A percentile compares a stretch with the other conserved stretches of the same genome.
Conservation (phyloP, 2,888 invertebrate species). For the Scelioninae gen. 1 region DNA sequence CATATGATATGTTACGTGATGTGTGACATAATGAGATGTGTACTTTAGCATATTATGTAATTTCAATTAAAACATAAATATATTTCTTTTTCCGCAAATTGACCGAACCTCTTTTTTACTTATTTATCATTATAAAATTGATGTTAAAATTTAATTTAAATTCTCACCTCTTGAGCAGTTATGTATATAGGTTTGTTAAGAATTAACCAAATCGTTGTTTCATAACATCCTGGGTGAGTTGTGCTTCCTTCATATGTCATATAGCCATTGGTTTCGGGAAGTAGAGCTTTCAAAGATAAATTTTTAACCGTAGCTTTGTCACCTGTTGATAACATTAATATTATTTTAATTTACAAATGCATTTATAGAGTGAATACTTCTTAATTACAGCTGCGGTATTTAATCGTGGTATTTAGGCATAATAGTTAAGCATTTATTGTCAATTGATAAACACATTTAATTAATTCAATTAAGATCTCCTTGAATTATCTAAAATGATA, state of each 20-base stretch:
- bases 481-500: not conserved
- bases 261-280: slow-evolving; percentile 96
- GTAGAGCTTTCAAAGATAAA: slow-evolving; percentile 92
- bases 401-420: too few species aligned
- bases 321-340: slow-evolving; percentile 86
- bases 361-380: too few species aligned
- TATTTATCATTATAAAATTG: not conserved
- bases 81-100: too few species aligned
- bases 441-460: not conserved
- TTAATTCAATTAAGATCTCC: not conserved
- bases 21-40: too few species aligned
- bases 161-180: slow-evolving; percentile 95
- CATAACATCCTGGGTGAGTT: slow-evolving; percentile 99
- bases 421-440: too few species aligned
- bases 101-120: too few species aligned
- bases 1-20: too few species aligned
- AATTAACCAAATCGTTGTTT: slow-evolving; percentile 99
- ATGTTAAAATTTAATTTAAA: not conserved
- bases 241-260: slow-evolving; percentile 99
- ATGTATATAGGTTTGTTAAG: slow-evolving; percentile 99
- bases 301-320: slow-evolving; percentile 92
- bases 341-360: slow-evolving; percentile 19
- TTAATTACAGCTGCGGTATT: too few species aligned
- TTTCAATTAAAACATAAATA: too few species aligned
- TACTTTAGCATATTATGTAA: too few species aligned